Base-by-base conservation (phyloP, 2,113 vertebrate genomes). In the Entomyzon cyanotis region DNA sequence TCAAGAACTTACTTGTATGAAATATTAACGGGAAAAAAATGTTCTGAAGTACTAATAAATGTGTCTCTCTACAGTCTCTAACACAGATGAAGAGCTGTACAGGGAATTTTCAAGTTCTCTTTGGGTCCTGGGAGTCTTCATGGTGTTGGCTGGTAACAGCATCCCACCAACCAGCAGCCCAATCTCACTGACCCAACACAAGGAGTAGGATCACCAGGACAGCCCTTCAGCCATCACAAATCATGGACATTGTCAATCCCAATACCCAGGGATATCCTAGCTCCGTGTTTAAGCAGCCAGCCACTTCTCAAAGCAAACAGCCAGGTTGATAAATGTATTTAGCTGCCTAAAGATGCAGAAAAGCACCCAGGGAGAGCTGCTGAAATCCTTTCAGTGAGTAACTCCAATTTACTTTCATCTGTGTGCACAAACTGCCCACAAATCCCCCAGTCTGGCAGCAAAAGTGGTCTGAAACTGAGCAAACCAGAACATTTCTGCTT, bases 1-100 rank as follows among this genome's bases (percentile, higher is more conserved):
- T 84, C 91, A 86, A 56, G 39, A 88, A 69, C 80, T 84, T 59
- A 58, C 30, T 87, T 23, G 12, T 65, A 92, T 78, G 91, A 92
- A 93, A 93, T 89, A 95, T 74, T 78, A 90, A 78, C 63, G 78
- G 44, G 49, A 84, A 94, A 94, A 94, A 88, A 92, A 27, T 13
- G 56, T 84, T 81, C 77, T 74, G 60, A 89, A 87, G 49, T 39
- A 78, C 89, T 81, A 90, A 92, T 70, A 92, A 52, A 84, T 91
- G 85, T 94, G 59, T 70, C 53, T 82, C 56, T 84, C 67, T 60
- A 53, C 37, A 65, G 41, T 15, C n/a, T 74, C 39, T 69, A 86
- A 74, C 8, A n/a, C 31, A 50, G 41, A n/a, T 8, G 18, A 74
- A 82, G 58, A 84, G 35, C 17, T 41, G 7, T 14, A 69, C 5